Evolutionary conservation across 1,140 invertebrate genomes (phyloP), one percentile per base, ranked within the genome.

Genomic region (Apis laboriosa): DNA sequence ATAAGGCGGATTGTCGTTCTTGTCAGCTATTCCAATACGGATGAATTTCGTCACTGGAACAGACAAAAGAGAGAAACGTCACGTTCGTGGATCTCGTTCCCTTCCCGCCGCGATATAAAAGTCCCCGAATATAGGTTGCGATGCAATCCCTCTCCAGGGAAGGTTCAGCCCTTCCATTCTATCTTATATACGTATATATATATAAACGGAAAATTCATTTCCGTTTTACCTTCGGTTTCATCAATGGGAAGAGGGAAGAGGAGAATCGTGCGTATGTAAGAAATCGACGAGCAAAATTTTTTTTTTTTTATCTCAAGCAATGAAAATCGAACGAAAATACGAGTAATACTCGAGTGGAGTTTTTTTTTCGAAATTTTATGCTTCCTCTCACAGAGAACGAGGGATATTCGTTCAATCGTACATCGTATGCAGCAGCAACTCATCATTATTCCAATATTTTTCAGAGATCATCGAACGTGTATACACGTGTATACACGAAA

Each of bases 1-100:
- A 94, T 98, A 99, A 61, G 98, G 98, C 67, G 97, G 97, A 94
- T 99, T 99, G 95, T 99, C 98, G 96, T 99, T 99, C 95, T 99
- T 99, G 94, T 99, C 97, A 87, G 97, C 97, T 92, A 98, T 98
- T 86, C 97, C 97, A 94, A 98, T 98, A 79, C 97, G 97, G 93
- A 98, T 98, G 95, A 98, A 98, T 95, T 98, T 98, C 71, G 97
- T 98, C 93, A 98, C 97, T 98, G 95, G n/a, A 96, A 96, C 90
- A 92, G 71, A 88, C 77, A 83, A 85, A 84, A 80, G 49, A 51
- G 0, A 61, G 9, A n/a, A 34, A 51, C 2, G 11, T 17, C 15
- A 11, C 49, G 5, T 72, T 67, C 34, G 34, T 67, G 51, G 60
- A 58, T n/a, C 19, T 49, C 71, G 15, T 60, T 77, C 58, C 7